A percentile compares a stretch with the other conserved stretches of the same genome.
phyloP scores from a whole-genome alignment of 2,797 vertebrate species.

The Pseudochirops corinnae region DNA sequence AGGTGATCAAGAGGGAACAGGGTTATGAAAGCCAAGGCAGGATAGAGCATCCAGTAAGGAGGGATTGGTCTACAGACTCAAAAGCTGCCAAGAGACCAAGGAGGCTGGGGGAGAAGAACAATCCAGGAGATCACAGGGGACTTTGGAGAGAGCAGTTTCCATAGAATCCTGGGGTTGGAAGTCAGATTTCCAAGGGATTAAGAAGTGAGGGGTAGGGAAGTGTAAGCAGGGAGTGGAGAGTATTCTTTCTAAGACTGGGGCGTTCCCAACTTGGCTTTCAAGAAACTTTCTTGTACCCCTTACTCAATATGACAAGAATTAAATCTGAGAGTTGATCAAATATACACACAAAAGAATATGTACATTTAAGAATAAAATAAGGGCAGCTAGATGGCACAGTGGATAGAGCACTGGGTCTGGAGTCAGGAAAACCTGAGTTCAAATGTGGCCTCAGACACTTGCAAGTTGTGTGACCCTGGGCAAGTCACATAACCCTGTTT shows the following conservation, averaged over 20 bases:
- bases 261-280: background rate
- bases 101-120: background rate
- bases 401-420: too few species aligned
- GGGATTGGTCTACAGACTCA: background rate
- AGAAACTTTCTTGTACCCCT: background rate
- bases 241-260: background rate
- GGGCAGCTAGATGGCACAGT: too few species aligned
- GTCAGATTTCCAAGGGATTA: background rate
- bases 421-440: too few species aligned
- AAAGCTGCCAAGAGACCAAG: background rate
- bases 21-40: background rate
- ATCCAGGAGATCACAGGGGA: background rate
- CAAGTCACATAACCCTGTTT: background rate
- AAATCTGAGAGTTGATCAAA: background rate
- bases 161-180: background rate
- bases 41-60: background rate
- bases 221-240: background rate
- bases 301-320: background rate
- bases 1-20: background rate
- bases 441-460: too few species aligned
- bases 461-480: background rate
- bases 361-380: background rate
- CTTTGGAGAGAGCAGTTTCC: background rate
- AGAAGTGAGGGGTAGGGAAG: background rate
- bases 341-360: background rate